phyloP scores from a whole-genome alignment of 1,140 invertebrate genomes.

The Mactra quadrangularis region DNA sequence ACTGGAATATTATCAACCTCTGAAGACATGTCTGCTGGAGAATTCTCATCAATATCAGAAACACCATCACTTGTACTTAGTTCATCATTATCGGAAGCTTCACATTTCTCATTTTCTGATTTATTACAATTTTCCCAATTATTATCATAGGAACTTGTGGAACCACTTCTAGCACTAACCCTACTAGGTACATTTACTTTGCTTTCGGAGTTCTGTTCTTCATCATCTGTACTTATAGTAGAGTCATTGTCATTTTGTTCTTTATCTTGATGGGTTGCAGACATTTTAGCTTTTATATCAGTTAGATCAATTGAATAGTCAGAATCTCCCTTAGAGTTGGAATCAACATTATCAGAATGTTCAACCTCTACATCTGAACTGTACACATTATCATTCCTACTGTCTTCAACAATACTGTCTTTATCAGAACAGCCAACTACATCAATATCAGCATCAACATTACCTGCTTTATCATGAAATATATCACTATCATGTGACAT shows the following conservation, averaged over 20 bases:
- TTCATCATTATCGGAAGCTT: not conserved
- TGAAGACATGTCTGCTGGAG: too few relatives aligned
- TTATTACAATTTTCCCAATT: not conserved
- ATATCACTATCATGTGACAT: too few relatives aligned
- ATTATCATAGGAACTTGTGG: not conserved
- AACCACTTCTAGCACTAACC: not conserved
- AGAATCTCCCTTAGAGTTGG: conserved; percentile 19
- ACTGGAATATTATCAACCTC: too few relatives aligned
- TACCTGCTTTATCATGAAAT: too few relatives aligned
- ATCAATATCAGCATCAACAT: too few relatives aligned
- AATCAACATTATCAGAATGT: not conserved
- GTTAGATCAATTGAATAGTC: not conserved
- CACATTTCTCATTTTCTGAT: not conserved
- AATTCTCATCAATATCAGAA: too few relatives aligned
- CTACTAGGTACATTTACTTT: too few relatives aligned
- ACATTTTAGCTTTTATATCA: too few relatives aligned
- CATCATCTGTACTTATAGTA: too few relatives aligned
- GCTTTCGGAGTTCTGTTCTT: not conserved
- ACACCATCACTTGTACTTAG: too few relatives aligned
- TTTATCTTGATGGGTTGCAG: too few relatives aligned
- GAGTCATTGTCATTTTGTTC: too few relatives aligned
- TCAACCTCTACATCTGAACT: not conserved
- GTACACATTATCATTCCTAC: not conserved
- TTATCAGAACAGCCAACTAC: not conserved
- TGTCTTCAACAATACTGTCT: not conserved